phyloP scores from a whole-genome alignment of 2,888 invertebrate species.

The Mayetiola destructor region DNA sequence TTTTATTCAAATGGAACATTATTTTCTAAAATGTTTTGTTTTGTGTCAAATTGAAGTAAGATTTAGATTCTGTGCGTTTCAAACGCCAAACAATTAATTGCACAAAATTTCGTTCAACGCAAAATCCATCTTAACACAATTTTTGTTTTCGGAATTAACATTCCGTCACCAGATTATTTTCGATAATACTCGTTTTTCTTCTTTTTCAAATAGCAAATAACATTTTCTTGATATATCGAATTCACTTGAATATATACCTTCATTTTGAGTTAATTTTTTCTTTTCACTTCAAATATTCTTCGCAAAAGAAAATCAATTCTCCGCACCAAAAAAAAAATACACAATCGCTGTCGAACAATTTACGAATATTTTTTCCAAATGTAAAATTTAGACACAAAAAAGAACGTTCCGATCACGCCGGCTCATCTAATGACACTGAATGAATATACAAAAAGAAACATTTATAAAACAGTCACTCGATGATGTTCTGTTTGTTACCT shows the following conservation, averaged over 20 bases:
- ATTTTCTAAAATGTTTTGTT: no score
- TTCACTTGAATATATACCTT: not conserved
- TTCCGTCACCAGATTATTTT: not conserved
- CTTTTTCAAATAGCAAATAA: not conserved
- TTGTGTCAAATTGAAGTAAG: no score
- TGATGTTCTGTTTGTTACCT: not conserved
- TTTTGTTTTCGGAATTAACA: not conserved
- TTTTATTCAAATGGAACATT: no score
- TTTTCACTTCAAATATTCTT: not conserved
- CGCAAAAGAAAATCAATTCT: not conserved
- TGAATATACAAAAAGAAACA: not conserved
- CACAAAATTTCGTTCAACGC: not conserved
- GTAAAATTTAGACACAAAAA: not conserved
- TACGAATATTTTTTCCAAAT: not conserved
- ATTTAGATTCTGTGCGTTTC: not conserved
- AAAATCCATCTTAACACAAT: not conserved
- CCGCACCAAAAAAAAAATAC: not conserved
- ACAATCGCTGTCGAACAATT: not conserved
- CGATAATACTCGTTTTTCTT: not conserved
- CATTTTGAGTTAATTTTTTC: not conserved
- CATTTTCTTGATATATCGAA: not conserved
- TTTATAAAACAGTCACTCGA: not conserved
- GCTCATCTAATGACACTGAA: constrained; percentile 7
- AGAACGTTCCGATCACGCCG: not conserved
- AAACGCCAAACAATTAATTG: not conserved